Conservation (phyloP, 2,888 invertebrate species). For the Hydraecia micacea region DNA sequence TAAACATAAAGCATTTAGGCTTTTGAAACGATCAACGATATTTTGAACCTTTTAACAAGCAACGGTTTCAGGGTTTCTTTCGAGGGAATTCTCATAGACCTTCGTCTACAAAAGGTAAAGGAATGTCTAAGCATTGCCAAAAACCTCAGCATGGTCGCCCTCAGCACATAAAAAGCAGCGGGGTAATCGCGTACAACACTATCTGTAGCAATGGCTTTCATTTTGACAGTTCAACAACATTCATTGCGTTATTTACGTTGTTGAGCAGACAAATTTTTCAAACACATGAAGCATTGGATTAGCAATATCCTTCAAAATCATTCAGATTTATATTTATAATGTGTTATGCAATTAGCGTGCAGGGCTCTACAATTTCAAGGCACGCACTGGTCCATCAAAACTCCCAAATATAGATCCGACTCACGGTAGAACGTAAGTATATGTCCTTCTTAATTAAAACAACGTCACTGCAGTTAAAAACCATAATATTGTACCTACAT, state of each 20-base stretch:
- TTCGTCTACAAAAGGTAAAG: not conserved
- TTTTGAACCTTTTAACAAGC: not conserved
- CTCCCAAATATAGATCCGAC: not conserved
- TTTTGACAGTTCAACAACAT: too few relatives aligned
- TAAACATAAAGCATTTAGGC: too few relatives aligned
- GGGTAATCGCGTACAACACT: too few relatives aligned
- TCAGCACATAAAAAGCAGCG: not conserved
- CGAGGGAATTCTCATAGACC: not conserved
- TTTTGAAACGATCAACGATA: not conserved
- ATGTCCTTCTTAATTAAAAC: conserved; percentile 21
- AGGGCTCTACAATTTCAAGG: not conserved
- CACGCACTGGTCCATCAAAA: too few relatives aligned
- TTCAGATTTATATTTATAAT: not conserved
- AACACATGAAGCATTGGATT: too few relatives aligned
- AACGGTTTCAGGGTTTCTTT: not conserved
- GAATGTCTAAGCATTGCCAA: not conserved
- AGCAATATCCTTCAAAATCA: not conserved
- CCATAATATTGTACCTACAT: conserved; percentile 3
- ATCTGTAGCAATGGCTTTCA: not conserved
- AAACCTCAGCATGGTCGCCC: not conserved
- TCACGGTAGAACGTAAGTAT: not conserved
- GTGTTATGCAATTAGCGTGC: not conserved
- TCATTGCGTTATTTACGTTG: too few relatives aligned
- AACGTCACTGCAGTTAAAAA: conserved; percentile 17
- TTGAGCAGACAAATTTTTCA: too few relatives aligned